Percentiles rank a stretch among this genome's conserved stretches.
phyloP scores from a whole-genome alignment of 2,113 vertebrate species.

The Noctilio leporinus region DNA sequence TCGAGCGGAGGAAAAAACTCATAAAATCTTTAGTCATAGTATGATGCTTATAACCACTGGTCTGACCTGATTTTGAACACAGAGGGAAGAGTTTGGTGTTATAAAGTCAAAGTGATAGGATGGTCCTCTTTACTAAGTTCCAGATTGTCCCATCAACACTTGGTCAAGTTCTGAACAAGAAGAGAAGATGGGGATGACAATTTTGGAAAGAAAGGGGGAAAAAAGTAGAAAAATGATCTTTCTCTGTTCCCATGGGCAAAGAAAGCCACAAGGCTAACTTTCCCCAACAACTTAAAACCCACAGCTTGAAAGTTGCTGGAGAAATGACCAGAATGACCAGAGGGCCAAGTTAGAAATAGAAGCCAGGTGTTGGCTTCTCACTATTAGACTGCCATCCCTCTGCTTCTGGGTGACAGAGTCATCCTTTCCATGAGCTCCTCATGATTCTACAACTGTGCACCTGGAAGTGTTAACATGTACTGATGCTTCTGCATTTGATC shows the following conservation, averaged over 20 bases:
- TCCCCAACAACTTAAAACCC: constrained; percentile 54
- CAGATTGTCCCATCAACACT: background rate
- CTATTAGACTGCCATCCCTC: background rate
- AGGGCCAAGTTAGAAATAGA: constrained; percentile 36
- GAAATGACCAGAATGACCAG: background rate
- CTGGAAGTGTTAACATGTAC: background rate
- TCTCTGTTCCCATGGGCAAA: constrained; percentile 42
- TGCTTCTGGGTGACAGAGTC: background rate
- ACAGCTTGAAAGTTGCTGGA: constrained; percentile 33
- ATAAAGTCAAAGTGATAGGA: background rate
- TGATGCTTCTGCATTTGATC: background rate
- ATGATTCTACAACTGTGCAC: background rate
- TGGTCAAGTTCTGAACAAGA: background rate
- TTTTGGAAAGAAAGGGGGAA: background rate
- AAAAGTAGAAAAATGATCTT: constrained; percentile 3
- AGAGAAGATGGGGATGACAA: background rate
- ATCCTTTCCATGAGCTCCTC: background rate
- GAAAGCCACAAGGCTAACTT: constrained; percentile 41
- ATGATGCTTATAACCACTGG: background rate
- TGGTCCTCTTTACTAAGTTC: background rate
- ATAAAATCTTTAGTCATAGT: too few species aligned
- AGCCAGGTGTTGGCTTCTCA: background rate
- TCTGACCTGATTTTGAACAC: background rate
- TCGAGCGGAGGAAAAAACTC: background rate
- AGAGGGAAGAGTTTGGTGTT: background rate